These are phyloP conservation scores for Leptoteleia sp. DNA, from an alignment of 1,140 invertebrate species.

Conservation along the genomic window DNA sequence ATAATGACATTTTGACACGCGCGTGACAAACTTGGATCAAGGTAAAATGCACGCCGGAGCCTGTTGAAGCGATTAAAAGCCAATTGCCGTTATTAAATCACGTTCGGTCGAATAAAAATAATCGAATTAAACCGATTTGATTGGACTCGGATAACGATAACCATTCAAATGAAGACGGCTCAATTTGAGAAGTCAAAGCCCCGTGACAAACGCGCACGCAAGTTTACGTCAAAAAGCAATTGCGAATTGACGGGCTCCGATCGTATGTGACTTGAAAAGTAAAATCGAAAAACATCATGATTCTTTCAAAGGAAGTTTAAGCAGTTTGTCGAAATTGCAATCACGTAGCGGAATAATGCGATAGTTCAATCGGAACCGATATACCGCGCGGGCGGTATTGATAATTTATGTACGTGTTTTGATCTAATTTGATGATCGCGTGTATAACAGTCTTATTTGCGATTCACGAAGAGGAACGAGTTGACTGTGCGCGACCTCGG, in stretches of 20 bases:
- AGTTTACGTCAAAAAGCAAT: conserved; percentile 6
- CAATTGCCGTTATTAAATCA: not conserved
- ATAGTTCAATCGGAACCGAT: conserved; percentile 34
- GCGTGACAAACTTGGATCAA: not conserved
- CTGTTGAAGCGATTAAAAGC: not conserved
- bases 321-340: conserved; percentile 27
- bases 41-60: not conserved
- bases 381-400: not conserved
- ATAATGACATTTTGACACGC: not conserved
- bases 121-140: too few relatives aligned
- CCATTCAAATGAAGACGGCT: not conserved
- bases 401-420: conserved; percentile 49
- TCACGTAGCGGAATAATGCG: conserved; percentile 11
- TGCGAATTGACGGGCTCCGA: too few relatives aligned
- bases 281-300: conserved; percentile 20
- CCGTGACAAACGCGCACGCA: conserved; percentile 16
- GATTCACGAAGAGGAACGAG: conserved; percentile 33
- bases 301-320: conserved; percentile 14
- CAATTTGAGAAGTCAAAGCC: conserved; percentile 11
- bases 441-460: conserved; percentile 45
- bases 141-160: too few relatives aligned
- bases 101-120: not conserved
- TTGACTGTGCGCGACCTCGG: conserved; percentile 39
- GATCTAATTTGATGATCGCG: conserved; percentile 39
- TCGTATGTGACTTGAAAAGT: too few relatives aligned